Evolutionary conservation across 2,113 vertebrate genomes (phyloP), one percentile per base, ranked within the genome.

Genomic region (Tilapia sparmanii): DNA sequence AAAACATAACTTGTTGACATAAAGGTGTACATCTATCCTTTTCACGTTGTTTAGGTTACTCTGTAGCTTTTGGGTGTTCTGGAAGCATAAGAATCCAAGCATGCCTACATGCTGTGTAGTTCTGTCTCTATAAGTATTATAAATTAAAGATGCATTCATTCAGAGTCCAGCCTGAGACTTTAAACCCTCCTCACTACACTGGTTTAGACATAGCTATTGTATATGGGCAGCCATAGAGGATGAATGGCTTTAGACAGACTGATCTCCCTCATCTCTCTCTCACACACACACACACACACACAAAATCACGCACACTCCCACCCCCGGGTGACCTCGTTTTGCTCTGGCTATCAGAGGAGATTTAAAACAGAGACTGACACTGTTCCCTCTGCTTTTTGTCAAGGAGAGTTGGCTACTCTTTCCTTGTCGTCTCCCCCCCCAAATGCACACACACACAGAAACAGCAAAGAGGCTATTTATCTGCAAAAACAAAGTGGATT

Each of bases 271-370:
- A 71, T 68, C 12, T 71, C 19, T 68, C 61, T 7, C 61, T 5
- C 8, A 1, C 22, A 0, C 45, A 12, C 61, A 29, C 15, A 3
- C 76, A 29, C 55, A 57, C 53, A 29, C 9, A 16, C 76, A 19
- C 29, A 61, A 8, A 61, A 4, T 7, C 31, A 12, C 10, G 0
- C 61, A 38, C 12, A 12, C 78, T 26, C 68, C 81, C 85, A 87
- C 66, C 84, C 87, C 87, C 78, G 81, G 76, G 81, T 93, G 88
- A 93, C 90, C 90, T 87, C 86, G 68, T 92, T 93, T 52, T 91
- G 81, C 81, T 82, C 42, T 47, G 86, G 80, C 82, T 83, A 86
- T 73, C 89, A 85, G 59, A 85, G 42, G 82, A 88, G 89, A 91
- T 91, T 92, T 88, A 90, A 68, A 55, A 59, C 45, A 42, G 66